phyloP scores from a whole-genome alignment of 2,888 invertebrate species.

The Phyllotreta striolata region DNA sequence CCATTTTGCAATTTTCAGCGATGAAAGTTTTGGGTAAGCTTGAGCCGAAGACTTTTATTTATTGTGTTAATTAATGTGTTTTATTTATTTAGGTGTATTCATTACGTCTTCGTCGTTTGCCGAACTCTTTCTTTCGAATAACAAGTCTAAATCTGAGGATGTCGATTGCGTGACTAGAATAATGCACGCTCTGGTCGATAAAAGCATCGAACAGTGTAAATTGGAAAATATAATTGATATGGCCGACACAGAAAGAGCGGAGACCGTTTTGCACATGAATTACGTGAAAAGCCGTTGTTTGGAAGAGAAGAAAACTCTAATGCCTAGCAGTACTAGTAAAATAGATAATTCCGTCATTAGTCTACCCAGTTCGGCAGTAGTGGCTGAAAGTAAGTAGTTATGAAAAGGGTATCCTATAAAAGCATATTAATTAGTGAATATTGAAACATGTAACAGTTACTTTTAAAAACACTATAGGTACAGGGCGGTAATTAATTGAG shows the following conservation, averaged over 20 bases:
- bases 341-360: constrained; percentile 28
- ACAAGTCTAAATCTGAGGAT: constrained; percentile 48
- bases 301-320: constrained; percentile 38
- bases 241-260: constrained; percentile 63
- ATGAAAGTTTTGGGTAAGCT: constrained; percentile 63
- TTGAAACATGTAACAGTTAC: neutral
- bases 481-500: too few species aligned
- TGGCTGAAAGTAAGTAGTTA: constrained; percentile 14
- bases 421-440: too few species aligned
- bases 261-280: constrained; percentile 61
- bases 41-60: neutral
- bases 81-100: constrained; percentile 51
- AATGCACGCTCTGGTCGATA: constrained; percentile 60
- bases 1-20: constrained; percentile 66
- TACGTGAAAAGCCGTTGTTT: constrained; percentile 57
- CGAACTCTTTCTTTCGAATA: constrained; percentile 65
- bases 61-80: too few species aligned
- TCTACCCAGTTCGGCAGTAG: constrained; percentile 22
- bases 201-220: constrained; percentile 62
- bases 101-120: constrained; percentile 65
- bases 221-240: constrained; percentile 60
- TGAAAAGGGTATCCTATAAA: too few species aligned
- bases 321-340: constrained; percentile 1
- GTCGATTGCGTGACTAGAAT: constrained; percentile 53
- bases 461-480: neutral